Evolutionary conservation across 2,113 vertebrate genomes (phyloP).

Genomic region (Ictalurus furcatus): DNA sequence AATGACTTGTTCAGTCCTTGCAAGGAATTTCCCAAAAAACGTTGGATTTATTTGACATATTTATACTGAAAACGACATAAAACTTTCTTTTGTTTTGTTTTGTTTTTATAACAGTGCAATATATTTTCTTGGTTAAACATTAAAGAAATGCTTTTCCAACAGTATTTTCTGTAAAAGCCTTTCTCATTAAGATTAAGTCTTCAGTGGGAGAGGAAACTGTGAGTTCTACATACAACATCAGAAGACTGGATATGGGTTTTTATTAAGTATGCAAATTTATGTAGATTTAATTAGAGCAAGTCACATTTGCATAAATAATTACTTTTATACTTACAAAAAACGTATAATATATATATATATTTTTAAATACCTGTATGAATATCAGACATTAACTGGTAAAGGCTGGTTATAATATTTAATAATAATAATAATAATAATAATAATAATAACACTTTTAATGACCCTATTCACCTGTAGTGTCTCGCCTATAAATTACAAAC

Average conservation of each 20-base stretch:
- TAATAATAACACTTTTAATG: background rate
- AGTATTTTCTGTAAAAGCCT: background rate
- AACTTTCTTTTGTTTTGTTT: background rate
- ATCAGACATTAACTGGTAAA: background rate
- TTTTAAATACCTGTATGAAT: background rate
- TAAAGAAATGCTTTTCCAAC: background rate
- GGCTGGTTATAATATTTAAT: background rate
- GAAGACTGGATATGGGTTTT: background rate
- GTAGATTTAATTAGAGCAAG: background rate
- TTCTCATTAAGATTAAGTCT: background rate
- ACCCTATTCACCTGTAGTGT: background rate
- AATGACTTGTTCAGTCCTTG: too few species aligned
- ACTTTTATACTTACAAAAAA: background rate
- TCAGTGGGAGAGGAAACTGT: background rate
- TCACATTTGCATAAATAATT: background rate
- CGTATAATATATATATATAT: background rate
- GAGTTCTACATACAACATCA: background rate
- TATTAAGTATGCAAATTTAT: background rate
- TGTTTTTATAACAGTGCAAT: background rate
- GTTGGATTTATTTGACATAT: background rate
- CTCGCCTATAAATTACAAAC: background rate
- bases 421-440: background rate
- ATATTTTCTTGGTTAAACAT: background rate
- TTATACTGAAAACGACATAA: background rate
- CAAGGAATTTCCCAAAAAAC: too few species aligned